Evolutionary conservation across 2,888 invertebrate species (phyloP), one percentile per base, ranked within the genome.

Genomic region (Adelognathus sp.): DNA sequence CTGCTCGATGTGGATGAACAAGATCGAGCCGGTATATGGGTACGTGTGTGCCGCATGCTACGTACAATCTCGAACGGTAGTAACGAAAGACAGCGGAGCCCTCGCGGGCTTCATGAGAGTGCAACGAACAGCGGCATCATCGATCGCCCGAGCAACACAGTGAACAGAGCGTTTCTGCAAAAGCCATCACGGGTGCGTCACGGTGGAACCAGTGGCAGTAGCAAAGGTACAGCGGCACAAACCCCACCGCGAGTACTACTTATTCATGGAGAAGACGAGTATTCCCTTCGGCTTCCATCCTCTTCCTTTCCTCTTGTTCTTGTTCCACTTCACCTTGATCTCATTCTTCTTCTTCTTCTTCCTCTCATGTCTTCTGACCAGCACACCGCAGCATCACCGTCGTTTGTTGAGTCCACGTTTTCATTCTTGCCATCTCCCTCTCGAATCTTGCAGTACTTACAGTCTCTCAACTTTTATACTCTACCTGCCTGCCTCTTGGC

Each of bases 401-500:
- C 46, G 63, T 18, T 70, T 46, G 18, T 76, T 58, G 33, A 44
- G 39, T 64, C 72, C 46, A 7, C 58, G 66, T 67, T 67, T 67
- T 67, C 67, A 3, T 39, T 63, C 66, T 46, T 58, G 27, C 58
- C 64, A 56, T 44, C 56, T 50, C 63, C 52, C 79, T 82, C 81
- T 76, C 82, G 80, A 81, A 83, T 84, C 82, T 81, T 72, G 83
- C 85, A 85, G 88, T 87, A 84, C 82, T 81, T 72, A 83, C 85
- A 85, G 88, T 87, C 87, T 86, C 88, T 86, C 85, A 83, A 85
- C 85, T 87, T 86, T 85, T 85, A 86, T 87, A 84, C 86, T 86
- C 89, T 89, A 89, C 89, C 88, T 88, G 88, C 85, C 86, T 87
- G 81, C 87, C 87, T 87, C 84, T 86, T 84, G 87, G 84, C 83